Evolutionary conservation across 1,140 invertebrate species (phyloP), one percentile per base, ranked within the genome.

Genomic region (Caenorhabditis latens): DNA sequence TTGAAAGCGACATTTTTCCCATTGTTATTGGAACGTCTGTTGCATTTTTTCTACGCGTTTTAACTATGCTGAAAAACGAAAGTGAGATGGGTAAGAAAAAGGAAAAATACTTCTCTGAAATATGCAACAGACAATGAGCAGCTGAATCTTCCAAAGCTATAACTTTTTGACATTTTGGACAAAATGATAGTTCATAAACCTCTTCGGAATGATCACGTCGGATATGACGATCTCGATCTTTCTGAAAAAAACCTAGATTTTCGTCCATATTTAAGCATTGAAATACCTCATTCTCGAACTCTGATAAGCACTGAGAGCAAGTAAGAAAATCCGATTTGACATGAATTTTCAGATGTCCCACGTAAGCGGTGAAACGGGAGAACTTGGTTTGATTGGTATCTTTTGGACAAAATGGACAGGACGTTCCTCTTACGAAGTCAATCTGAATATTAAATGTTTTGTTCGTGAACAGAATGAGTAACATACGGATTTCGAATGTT

Each of bases 261-360:
- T 32, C 32, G 32, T 32, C 32, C 57, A 7, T 19, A 50, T 43
- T 79, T n/a, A 32, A 57, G 21, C 19, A 8, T 24, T 13, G 50
- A 53, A 53, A 53, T 4, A 84, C 82, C 63, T 55, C 42, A 57
- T 19, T 79, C n/a, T 85, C 43, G 42, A 88, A 88, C 58, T 85
- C 83, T 13, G 32, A 6, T 32, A 46, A 40, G 21, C 87, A 88
- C 14, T 46, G 16, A 4, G 43, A 24, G 53, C 87, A 88, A 9
- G n/a, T 8, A 32, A 79, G 21, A 42, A 21, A 7, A 43, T 88
- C 87, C 3, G 46, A 1, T 50, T 46, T 61, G 5, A 43, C 21
- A 50, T 88, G 87, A 21, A 50, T 50, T 53, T 61, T 88, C 19
- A 88, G 8, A 83, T 88, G 87, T 14, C 65, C 87, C 19, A 75